phyloP scores from a whole-genome alignment of 2,113 vertebrate species.

The Nycticryphes semicollaris region DNA sequence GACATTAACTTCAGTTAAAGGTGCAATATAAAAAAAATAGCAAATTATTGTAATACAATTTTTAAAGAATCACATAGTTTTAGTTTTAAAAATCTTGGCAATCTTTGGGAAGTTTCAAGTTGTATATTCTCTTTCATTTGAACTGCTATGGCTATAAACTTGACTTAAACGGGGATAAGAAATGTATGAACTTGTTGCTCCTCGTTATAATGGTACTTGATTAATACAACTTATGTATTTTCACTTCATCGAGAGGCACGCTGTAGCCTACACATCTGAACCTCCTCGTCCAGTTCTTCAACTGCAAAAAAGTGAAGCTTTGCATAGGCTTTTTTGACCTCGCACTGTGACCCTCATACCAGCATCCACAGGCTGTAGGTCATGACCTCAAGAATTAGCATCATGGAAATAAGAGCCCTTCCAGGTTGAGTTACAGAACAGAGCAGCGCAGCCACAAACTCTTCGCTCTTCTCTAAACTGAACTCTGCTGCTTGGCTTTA shows the following conservation, averaged over 20 bases:
- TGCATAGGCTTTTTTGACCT: constrained; percentile 66
- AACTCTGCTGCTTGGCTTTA: constrained; percentile 24
- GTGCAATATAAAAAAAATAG: background rate
- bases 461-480: constrained; percentile 32
- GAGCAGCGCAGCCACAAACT: constrained; percentile 47
- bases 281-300: constrained; percentile 16
- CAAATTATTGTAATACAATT: background rate
- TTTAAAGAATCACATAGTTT: background rate
- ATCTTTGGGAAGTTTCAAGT: background rate
- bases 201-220: constrained; percentile 38
- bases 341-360: constrained; percentile 68
- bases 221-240: constrained; percentile 41
- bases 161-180: background rate
- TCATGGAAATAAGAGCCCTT: constrained; percentile 62
- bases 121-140: background rate
- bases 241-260: constrained; percentile 21
- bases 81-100: background rate
- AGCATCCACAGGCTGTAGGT: constrained; percentile 70
- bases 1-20: background rate
- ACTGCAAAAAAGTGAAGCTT: constrained; percentile 16
- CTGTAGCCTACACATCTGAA: constrained; percentile 22
- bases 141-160: background rate
- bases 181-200: constrained; percentile 10
- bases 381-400: constrained; percentile 74
- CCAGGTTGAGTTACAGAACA: constrained; percentile 65